These are phyloP conservation scores for Phodopus roborovskii DNA, from an alignment of 2,113 vertebrate genomes.

Conservation along the genomic window DNA sequence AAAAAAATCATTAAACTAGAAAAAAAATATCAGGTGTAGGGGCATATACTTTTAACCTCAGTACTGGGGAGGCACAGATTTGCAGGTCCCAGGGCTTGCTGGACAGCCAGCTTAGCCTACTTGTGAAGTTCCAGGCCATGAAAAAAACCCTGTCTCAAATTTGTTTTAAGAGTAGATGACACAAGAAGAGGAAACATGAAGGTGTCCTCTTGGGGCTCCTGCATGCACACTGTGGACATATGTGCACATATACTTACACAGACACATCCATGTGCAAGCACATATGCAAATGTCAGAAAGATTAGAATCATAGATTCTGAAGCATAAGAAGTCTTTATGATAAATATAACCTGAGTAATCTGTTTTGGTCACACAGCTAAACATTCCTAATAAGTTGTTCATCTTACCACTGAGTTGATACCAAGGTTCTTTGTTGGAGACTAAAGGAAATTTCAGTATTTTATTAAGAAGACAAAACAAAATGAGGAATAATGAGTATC, in stretches of 20 bases:
- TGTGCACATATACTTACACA: not conserved
- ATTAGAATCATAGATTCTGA: not conserved
- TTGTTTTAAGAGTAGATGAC: not conserved
- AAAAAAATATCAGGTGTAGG: not conserved
- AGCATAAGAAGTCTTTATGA: not conserved
- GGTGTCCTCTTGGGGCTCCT: not conserved
- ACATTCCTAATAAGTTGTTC: not conserved
- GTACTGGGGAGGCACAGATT: not conserved
- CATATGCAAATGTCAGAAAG: not conserved
- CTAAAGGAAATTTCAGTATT: not conserved
- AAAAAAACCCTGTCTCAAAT: not conserved
- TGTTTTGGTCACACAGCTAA: not conserved
- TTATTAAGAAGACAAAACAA: not conserved
- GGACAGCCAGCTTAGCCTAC: not conserved
- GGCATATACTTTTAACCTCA: not conserved
- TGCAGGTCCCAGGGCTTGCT: not conserved
- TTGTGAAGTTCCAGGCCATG: not conserved
- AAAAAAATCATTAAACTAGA: no score
- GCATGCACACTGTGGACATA: not conserved
- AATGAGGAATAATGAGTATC: not conserved
- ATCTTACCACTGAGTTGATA: not conserved
- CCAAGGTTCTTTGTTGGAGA: not conserved
- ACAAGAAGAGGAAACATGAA: not conserved
- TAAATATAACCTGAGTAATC: not conserved
- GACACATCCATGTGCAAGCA: not conserved